Percentiles rank a stretch among this genome's conserved stretches.
These are phyloP conservation scores for Drosophila mimetica DNA, from an alignment of 2,888 invertebrate genomes.

Conservation along the genomic window DNA sequence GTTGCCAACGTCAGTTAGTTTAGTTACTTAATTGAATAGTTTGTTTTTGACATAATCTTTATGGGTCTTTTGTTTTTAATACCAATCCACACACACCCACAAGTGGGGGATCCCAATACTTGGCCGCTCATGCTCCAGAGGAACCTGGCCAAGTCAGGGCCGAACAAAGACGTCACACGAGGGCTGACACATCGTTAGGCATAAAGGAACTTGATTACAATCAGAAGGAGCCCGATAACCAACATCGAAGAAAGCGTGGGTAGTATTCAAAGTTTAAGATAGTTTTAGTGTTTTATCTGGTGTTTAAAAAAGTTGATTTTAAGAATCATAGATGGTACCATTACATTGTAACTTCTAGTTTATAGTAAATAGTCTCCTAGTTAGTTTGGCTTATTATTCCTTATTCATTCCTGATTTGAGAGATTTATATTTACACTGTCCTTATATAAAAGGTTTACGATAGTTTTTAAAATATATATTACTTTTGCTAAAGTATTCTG, in stretches of 20 bases:
- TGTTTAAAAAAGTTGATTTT: too few species aligned
- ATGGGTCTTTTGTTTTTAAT: slow-evolving; percentile 79
- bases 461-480: too few species aligned
- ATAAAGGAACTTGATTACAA: slow-evolving; percentile 66
- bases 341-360: too few species aligned
- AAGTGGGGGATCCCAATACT: slow-evolving; percentile 15
- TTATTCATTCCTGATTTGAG: too few species aligned
- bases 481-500: too few species aligned
- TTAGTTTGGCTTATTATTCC: too few species aligned
- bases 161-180: slow-evolving; percentile 64
- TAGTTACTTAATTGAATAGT: slow-evolving; percentile 81
- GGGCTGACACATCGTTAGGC: slow-evolving; percentile 68
- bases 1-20: slow-evolving; percentile 76
- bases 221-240: slow-evolving; percentile 38
- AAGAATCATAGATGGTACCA: too few species aligned
- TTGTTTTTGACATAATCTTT: slow-evolving; percentile 80
- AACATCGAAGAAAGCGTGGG: slow-evolving; percentile 46
- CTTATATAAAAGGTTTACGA: too few species aligned
- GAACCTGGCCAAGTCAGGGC: slow-evolving; percentile 18
- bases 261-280: slow-evolving; percentile 44
- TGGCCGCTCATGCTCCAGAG: slow-evolving; percentile 12
- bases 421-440: too few species aligned
- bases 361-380: too few species aligned
- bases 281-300: too few species aligned
- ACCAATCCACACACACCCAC: slow-evolving; percentile 44